These are phyloP conservation scores for Anguilla megastoma DNA, from an alignment of 2,797 vertebrate species.

Conservation along the genomic window DNA sequence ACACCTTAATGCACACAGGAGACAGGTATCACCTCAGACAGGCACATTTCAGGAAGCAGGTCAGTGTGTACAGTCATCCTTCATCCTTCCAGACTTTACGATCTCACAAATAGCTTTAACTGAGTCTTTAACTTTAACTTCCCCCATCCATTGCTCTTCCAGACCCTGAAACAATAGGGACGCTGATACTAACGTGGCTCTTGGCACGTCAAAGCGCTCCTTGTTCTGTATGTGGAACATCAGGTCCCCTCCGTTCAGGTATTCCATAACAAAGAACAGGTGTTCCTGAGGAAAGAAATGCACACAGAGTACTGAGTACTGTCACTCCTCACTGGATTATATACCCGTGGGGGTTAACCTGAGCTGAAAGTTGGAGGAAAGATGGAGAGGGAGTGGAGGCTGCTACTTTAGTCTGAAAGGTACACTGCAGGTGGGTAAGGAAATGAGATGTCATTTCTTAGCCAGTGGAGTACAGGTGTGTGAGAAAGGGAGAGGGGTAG, in stretches of 20 bases:
- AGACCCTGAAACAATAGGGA: background rate
- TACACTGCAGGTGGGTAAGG: constrained; percentile 25
- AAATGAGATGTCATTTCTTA: background rate
- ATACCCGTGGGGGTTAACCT: background rate
- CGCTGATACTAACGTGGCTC: constrained; percentile 81
- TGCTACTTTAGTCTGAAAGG: background rate
- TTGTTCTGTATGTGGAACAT: constrained; percentile 99
- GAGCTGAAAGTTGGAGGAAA: background rate
- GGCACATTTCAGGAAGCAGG: background rate
- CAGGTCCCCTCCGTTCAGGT: constrained; percentile 94
- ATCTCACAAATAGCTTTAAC: background rate
- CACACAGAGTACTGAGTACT: background rate
- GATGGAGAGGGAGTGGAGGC: background rate
- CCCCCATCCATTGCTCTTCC: background rate
- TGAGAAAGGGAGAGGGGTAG: background rate
- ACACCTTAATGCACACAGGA: background rate
- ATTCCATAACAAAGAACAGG: constrained; percentile 99
- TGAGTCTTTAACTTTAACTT: background rate
- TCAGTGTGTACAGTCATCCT: background rate
- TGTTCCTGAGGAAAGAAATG: constrained; percentile 79
- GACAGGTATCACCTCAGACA: constrained; percentile 6
- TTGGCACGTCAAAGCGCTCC: constrained; percentile 92
- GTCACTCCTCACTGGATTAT: background rate
- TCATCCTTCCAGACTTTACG: no score
- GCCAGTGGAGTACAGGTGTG: background rate